Percentiles rank a stretch among this genome's conserved stretches.
Evolutionary conservation across 2,113 vertebrate species (phyloP).

Genomic region (Polypterus senegalus): DNA sequence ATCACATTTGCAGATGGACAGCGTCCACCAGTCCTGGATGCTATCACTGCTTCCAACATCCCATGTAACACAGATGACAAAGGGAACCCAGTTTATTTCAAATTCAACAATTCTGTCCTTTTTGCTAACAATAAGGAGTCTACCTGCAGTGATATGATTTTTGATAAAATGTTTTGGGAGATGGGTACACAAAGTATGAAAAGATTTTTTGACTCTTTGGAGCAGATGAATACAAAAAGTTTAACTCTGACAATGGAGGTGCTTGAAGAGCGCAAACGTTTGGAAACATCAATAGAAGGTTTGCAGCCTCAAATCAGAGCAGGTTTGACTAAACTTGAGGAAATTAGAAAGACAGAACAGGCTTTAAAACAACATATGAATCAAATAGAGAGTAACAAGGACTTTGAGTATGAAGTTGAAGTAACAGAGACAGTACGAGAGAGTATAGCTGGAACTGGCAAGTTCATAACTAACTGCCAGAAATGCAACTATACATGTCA

Average conservation of each 20-base stretch:
- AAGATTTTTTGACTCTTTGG: neutral
- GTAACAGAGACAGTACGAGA: neutral
- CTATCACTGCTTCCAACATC: too few relatives aligned
- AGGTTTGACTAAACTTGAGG: constrained; percentile 1
- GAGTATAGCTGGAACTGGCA: neutral
- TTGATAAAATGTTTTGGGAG: constrained; percentile 7
- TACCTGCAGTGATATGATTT: neutral
- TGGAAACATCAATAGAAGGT: constrained; percentile 3
- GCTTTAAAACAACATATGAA: constrained; percentile 1
- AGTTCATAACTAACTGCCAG: constrained; percentile 1
- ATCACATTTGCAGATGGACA: too few relatives aligned
- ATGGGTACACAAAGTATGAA: constrained; percentile 7
- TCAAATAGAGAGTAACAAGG: constrained; percentile 9
- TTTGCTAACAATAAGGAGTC: too few relatives aligned
- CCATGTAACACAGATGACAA: too few relatives aligned
- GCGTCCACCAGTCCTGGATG: too few relatives aligned
- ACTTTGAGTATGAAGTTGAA: constrained; percentile 11
- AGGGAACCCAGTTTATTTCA: constrained; percentile 8
- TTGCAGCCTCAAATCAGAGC: neutral
- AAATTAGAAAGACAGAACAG: neutral
- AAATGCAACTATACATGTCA: constrained; percentile 5
- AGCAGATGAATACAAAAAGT: neutral
- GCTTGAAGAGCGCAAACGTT: constrained; percentile 4
- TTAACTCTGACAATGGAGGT: constrained; percentile 11
- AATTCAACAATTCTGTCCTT: constrained; percentile 16